Evolutionary conservation across 2,888 invertebrate species (phyloP).

Genomic region (Malacosoma neustria): DNA sequence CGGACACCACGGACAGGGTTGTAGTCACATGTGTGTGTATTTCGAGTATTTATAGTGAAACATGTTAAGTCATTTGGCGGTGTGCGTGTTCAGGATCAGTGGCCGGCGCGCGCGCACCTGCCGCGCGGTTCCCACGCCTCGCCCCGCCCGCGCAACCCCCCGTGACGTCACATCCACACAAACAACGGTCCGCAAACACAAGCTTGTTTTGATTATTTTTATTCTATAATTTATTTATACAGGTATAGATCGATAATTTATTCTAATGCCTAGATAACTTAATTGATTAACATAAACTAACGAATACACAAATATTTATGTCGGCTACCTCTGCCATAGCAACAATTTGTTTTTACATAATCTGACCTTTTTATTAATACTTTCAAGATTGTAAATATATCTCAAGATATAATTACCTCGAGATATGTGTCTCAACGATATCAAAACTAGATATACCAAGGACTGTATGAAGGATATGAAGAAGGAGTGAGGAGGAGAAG

Average conservation of each 20-base stretch:
- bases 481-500: too few species aligned
- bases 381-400: too few species aligned
- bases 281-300: slow-evolving; percentile 21
- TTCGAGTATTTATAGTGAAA: slow-evolving; percentile 22
- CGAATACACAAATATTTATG: background rate
- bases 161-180: slow-evolving; percentile 42
- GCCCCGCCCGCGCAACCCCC: slow-evolving; percentile 23
- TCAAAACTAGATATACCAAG: too few species aligned
- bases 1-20: slow-evolving; percentile 31
- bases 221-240: slow-evolving; percentile 18
- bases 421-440: too few species aligned
- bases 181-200: slow-evolving; percentile 48
- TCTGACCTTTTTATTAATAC: too few species aligned
- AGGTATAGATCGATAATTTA: slow-evolving; percentile 15
- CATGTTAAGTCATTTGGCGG: slow-evolving; percentile 25
- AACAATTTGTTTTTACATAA: background rate
- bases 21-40: slow-evolving; percentile 22
- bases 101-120: slow-evolving; percentile 72
- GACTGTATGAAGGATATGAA: too few species aligned
- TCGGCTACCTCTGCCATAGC: background rate
- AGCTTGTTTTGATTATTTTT: slow-evolving; percentile 40
- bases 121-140: slow-evolving; percentile 69
- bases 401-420: too few species aligned
- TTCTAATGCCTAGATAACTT: slow-evolving; percentile 25
- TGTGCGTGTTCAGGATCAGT: slow-evolving; percentile 69